Evolutionary conservation across 2,888 invertebrate genomes (phyloP).

Genomic region (Agapetus fuscipes): DNA sequence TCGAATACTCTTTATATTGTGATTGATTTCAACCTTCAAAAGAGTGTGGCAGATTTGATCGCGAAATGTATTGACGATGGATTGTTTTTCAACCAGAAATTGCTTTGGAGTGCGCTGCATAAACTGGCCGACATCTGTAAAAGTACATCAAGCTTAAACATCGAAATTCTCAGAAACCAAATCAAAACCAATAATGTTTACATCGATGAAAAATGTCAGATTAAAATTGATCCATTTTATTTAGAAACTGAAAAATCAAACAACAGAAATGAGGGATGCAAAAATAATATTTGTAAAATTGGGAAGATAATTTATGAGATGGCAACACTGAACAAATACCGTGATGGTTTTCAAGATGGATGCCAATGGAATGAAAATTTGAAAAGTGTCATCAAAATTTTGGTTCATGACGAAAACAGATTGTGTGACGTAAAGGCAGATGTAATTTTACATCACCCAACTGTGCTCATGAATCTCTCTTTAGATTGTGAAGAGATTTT

Average conservation of each 20-base stretch:
- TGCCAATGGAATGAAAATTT: conserved; percentile 27
- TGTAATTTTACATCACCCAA: conserved; percentile 39
- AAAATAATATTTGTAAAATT: conserved; percentile 29
- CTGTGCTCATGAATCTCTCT: conserved; percentile 38
- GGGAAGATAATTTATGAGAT: conserved; percentile 31
- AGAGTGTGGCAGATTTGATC: conserved; percentile 32
- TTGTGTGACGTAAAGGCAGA: conserved; percentile 31
- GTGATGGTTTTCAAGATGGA: background rate
- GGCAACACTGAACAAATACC: conserved; percentile 25
- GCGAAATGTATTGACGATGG: conserved; percentile 30
- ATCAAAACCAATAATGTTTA: conserved; percentile 31
- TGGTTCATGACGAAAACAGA: conserved; percentile 29
- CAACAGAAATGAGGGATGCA: conserved; percentile 22
- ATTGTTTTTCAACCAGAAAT: conserved; percentile 33
- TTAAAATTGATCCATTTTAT: conserved; percentile 38
- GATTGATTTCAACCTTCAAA: conserved; percentile 35
- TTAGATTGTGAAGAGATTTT: conserved; percentile 24
- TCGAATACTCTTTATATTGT: conserved; percentile 42
- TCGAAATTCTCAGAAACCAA: conserved; percentile 31
- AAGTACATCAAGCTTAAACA: conserved; percentile 27
- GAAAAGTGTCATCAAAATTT: conserved; percentile 32
- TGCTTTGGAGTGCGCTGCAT: conserved; percentile 37
- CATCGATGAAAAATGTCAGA: conserved; percentile 31
- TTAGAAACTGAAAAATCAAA: conserved; percentile 21
- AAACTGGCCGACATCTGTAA: conserved; percentile 34